Percentiles rank a stretch among this genome's conserved stretches.
Evolutionary conservation across 2,888 invertebrate species (phyloP).

Genomic region (Sphaerophoria rueppellii): DNA sequence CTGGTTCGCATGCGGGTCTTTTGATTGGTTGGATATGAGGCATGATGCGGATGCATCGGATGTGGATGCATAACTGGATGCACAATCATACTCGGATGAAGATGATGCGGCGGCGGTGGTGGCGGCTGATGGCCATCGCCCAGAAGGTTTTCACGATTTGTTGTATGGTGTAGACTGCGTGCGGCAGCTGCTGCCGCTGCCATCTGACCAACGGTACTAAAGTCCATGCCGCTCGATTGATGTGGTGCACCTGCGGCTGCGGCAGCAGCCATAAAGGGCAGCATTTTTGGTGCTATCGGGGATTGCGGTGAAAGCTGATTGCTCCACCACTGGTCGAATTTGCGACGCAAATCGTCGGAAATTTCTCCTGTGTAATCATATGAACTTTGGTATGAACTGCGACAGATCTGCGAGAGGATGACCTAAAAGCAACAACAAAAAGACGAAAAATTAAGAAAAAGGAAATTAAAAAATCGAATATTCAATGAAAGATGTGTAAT

Average conservation of each 20-base stretch:
- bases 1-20: slow-evolving; percentile 98
- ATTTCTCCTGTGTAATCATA: slow-evolving; percentile 87
- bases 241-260: slow-evolving; percentile 74
- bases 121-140: slow-evolving; percentile 64
- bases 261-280: slow-evolving; percentile 82
- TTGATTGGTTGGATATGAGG: slow-evolving; percentile 86
- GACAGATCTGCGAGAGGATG: slow-evolving; percentile 91
- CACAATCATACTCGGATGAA: slow-evolving; percentile 81
- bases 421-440: slow-evolving; percentile 84
- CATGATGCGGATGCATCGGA: slow-evolving; percentile 89
- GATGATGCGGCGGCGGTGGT: slow-evolving; percentile 76
- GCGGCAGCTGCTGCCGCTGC: slow-evolving; percentile 83
- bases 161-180: slow-evolving; percentile 74
- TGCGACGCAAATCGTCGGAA: slow-evolving; percentile 91
- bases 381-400: slow-evolving; percentile 87
- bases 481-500: neutral
- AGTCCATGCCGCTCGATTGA: slow-evolving; percentile 80
- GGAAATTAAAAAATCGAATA: neutral
- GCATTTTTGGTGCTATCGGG: slow-evolving; percentile 83
- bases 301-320: slow-evolving; percentile 87
- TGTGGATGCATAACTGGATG: slow-evolving; percentile 90
- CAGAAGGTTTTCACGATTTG: slow-evolving; percentile 59
- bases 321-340: slow-evolving; percentile 96
- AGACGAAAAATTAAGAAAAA: neutral
- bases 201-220: slow-evolving; percentile 82